Evolutionary conservation across 2,113 vertebrate genomes (phyloP).

Genomic region (Vidua macroura): DNA sequence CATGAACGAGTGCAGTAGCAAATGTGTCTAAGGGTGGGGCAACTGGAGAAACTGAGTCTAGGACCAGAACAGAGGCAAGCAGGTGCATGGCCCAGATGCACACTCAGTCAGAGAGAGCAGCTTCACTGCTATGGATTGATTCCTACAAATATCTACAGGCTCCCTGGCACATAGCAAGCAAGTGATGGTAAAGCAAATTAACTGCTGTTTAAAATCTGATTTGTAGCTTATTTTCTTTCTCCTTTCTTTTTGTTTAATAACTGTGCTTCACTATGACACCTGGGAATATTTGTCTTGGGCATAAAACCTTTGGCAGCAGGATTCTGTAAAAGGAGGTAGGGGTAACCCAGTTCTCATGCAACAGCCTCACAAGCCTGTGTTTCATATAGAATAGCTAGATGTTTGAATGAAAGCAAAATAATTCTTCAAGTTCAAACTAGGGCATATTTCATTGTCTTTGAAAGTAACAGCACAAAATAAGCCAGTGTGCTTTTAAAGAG

Average conservation of each 20-base stretch:
- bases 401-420: conserved; percentile 5
- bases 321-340: background rate
- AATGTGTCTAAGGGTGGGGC: rapidly evolving
- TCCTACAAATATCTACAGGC: background rate
- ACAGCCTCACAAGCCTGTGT: background rate
- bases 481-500: background rate
- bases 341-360: background rate
- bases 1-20: background rate
- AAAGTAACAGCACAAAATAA: conserved; percentile 13
- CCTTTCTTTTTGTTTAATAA: background rate
- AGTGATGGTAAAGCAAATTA: background rate
- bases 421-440: conserved; percentile 38
- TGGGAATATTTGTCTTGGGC: background rate
- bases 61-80: background rate
- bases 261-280: background rate
- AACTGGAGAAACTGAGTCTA: background rate
- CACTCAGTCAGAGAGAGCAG: background rate
- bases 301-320: background rate
- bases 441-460: conserved; percentile 35
- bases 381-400: background rate
- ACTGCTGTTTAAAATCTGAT: background rate
- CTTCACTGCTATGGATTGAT: background rate
- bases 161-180: background rate
- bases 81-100: too few species aligned
- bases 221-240: background rate